Evolutionary conservation across 1,140 invertebrate species (phyloP), one percentile per base, ranked within the genome.

Genomic region (Tyrophagus putrescentiae): DNA sequence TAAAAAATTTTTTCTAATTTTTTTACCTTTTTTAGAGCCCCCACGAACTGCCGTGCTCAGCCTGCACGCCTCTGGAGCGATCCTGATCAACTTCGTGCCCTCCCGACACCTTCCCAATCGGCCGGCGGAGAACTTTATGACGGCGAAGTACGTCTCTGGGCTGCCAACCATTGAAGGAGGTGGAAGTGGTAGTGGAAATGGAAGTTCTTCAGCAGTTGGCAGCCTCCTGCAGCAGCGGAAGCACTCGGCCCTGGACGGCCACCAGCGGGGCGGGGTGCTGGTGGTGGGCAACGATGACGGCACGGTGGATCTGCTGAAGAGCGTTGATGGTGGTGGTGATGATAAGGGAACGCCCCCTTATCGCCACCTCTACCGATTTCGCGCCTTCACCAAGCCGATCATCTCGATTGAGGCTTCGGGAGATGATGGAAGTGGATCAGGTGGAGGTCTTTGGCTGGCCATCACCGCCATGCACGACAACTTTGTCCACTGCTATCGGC

Each of bases 271-370:
- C 4, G 13, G 27, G 6, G 18, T 27, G 32, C 13, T 54, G 13
- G 11, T 54, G 11, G 39, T 54, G 9, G 52, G 52, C 3, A 54
- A 54, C 27, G 52, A 54, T 54, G 52, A 54, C 39, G 52, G 52
- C n/a, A 54, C 52, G 3, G 52, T 54, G n/a, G 52, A 54, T 54
- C 16, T 54, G 21, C 39, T 54, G 13, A 21, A 3, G 28, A n/a
- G n/a, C n/a, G n/a, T n/a, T n/a, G n/a, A n/a, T n/a, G n/a, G n/a
- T n/a, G n/a, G n/a, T n/a, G n/a, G n/a, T n/a, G n/a, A n/a, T n/a
- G n/a, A n/a, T n/a, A n/a, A n/a, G n/a, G n/a, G n/a, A n/a, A n/a
- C n/a, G n/a, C n/a, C n/a, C n/a, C n/a, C 25, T 18, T 54, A 27
- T 31, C 52, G 27, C 21, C 52, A 54, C 27, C 39, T 54, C 21